Base-by-base conservation (phyloP, 2,797 vertebrate species). In the Eulemur albifrons region DNA sequence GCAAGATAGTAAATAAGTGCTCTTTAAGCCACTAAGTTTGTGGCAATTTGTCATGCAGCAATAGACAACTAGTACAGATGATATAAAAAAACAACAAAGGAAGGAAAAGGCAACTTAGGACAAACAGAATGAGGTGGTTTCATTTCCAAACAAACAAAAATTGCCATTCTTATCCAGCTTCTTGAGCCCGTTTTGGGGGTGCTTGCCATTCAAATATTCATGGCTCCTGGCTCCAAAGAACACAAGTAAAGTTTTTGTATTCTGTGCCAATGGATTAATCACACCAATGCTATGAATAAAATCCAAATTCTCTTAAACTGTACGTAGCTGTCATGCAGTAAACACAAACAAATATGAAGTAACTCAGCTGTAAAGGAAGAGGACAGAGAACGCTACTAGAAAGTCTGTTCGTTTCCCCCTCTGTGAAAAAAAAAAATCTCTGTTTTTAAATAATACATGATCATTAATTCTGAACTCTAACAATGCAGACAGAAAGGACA, bases 141-240 rank as follows among this genome's bases (percentile, higher is more conserved):
- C 52, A 67, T 69, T 95, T 94, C 38, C 54, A 81, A 73, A 88
- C 15, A 87, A 84, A 95, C 35, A 43, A 67, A n/a, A 70, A 61
- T 32, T 57, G 73, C 27, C 25, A 61, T 83, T 96, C 45, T 89
- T 38, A 40, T 43, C 25, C 50, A 80, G 70, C 5, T 23, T 85
- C 48, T 11, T 27, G 32, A 32, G 9, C 7, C 50, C 4, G 6
- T 90, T 69, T 79, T 12, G 21, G 86, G 32, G 63, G 23, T 17
- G 73, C 30, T 54, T 45, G 23, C 32, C 25, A 18, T 50, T 94
- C 35, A 40, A 30, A 40, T 59, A n/a, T 67, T 79, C 11, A 32
- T 35, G 40, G 35, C 30, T 81, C 14, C 35, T 63, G 8, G 15
- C 69, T 77, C n/a, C 25, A 10, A 75, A 82, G 92, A n/a, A 57